Percentiles rank a stretch among this genome's conserved stretches.
phyloP scores from a whole-genome alignment of 1,140 invertebrate genomes.

The Megalopta genalis region DNA sequence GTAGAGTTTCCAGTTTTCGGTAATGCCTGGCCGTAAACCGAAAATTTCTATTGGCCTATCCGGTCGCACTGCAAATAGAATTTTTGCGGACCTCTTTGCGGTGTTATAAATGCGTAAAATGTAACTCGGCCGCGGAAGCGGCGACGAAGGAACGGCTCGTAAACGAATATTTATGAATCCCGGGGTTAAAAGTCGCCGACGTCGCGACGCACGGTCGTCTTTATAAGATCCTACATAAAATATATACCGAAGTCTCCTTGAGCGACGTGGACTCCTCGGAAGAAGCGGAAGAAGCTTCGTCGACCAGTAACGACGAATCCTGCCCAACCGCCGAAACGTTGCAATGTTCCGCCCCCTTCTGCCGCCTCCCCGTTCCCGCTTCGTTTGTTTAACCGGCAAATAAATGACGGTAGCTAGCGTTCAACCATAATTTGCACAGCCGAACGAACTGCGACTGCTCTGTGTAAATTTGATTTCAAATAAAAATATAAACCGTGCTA shows the following conservation, averaged over 20 bases:
- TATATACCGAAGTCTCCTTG: background rate
- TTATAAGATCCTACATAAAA: conserved; percentile 18
- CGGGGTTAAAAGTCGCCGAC: background rate
- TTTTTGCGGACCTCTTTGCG: background rate
- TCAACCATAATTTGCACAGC: too few species aligned
- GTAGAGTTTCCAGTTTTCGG: background rate
- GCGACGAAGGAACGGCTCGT: background rate
- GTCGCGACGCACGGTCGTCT: background rate
- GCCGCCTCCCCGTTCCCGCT: too few species aligned
- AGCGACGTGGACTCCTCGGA: too few species aligned
- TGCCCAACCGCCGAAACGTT: too few species aligned
- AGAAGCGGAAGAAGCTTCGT: too few species aligned
- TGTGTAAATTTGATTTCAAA: too few species aligned
- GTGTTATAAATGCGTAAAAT: background rate
- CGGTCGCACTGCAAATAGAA: background rate
- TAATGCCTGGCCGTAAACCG: background rate
- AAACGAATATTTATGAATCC: conserved; percentile 25
- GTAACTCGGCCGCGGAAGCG: background rate
- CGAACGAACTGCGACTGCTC: too few species aligned
- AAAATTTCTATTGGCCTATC: background rate
- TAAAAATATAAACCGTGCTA: too few species aligned
- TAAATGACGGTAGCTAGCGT: too few species aligned
- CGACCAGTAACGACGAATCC: too few species aligned
- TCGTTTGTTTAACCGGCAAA: too few species aligned
- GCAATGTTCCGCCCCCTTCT: too few species aligned